phyloP scores from a whole-genome alignment of 2,113 vertebrate genomes.

The Mugil cephalus region DNA sequence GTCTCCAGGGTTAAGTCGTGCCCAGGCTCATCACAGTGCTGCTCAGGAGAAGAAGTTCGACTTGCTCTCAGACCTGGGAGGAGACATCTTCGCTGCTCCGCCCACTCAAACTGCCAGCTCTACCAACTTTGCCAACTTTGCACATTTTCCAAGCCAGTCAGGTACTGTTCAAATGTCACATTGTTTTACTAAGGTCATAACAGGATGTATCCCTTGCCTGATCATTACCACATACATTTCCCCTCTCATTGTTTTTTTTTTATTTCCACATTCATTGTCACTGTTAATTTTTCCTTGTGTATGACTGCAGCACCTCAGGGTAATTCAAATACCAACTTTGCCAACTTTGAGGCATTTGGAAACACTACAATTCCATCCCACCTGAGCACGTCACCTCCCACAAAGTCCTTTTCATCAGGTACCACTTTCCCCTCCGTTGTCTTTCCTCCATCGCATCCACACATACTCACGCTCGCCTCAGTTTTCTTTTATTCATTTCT shows the following conservation, averaged over 20 bases:
- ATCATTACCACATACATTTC: conserved; percentile 75
- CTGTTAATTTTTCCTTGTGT: conserved; percentile 83
- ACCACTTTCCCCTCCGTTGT: conserved; percentile 75
- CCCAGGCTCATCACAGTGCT: conserved; percentile 79
- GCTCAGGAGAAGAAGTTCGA: conserved; percentile 96
- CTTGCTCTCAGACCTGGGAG: conserved; percentile 94
- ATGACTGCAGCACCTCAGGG: conserved; percentile 90
- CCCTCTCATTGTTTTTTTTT: conserved; percentile 41
- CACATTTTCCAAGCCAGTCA: conserved; percentile 95
- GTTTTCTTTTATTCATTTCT: not conserved
- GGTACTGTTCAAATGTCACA: conserved; percentile 80
- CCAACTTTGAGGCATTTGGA: conserved; percentile 99
- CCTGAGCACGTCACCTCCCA: conserved; percentile 90
- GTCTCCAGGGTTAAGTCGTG: conserved; percentile 86
- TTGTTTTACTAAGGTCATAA: not conserved
- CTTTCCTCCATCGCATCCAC: conserved; percentile 79
- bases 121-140: conserved; percentile 98
- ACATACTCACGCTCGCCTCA: conserved; percentile 16
- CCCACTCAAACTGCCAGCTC: conserved; percentile 86
- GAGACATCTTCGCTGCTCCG: conserved; percentile 94
- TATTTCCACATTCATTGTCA: conserved; percentile 52
- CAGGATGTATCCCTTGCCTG: conserved; percentile 71
- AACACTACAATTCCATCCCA: conserved; percentile 93
- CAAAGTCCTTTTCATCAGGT: conserved; percentile 88
- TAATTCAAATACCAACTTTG: conserved; percentile 96